Conservation (phyloP, 1,140 invertebrate genomes). For the Monomorium pharaonis region DNA sequence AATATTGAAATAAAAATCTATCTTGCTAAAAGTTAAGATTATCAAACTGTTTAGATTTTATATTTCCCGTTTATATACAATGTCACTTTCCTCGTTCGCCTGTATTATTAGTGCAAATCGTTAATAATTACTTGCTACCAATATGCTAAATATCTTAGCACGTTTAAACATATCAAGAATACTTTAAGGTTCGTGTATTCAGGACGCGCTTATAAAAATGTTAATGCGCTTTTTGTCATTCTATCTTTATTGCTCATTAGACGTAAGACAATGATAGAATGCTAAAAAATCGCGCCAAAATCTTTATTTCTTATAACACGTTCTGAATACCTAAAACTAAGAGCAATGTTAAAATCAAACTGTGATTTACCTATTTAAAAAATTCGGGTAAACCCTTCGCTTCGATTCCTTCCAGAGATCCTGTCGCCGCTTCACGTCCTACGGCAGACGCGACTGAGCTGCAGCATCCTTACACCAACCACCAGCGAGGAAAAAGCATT, state of each 20-base stretch:
- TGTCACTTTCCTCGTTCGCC: background rate
- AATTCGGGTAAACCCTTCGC: background rate
- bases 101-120: background rate
- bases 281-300: too few species aligned
- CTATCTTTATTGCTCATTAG: too few species aligned
- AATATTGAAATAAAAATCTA: too few species aligned
- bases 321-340: too few species aligned
- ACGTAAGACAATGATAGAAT: too few species aligned
- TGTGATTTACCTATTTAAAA: slow-evolving; percentile 32
- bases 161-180: too few species aligned
- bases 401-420: background rate
- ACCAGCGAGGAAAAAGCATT: background rate
- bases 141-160: too few species aligned
- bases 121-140: background rate
- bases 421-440: background rate
- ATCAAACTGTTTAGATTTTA: background rate
- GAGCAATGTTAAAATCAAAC: background rate
- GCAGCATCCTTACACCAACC: background rate
- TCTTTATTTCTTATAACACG: too few species aligned
- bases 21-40: background rate
- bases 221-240: too few species aligned
- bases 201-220: too few species aligned
- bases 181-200: too few species aligned
- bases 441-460: background rate
- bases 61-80: background rate